Percentiles rank a stretch among this genome's conserved stretches.
Conservation (phyloP, 2,113 vertebrate genomes). For the Seriola dumerili region DNA sequence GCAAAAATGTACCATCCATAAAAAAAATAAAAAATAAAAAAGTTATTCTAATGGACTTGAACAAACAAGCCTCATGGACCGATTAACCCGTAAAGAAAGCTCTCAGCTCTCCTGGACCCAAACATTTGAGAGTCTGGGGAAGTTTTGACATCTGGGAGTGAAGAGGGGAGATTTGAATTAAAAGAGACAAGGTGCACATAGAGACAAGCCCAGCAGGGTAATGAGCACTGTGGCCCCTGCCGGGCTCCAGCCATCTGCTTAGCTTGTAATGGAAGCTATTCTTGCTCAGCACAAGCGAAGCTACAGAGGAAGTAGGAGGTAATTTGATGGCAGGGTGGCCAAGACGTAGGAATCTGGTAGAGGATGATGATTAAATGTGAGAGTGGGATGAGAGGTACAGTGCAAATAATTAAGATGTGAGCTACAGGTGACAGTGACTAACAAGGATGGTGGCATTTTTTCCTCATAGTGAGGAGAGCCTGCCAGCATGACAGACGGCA, state of each 20-base stretch:
- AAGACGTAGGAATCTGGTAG: slow-evolving; percentile 7
- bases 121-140: slow-evolving; percentile 34
- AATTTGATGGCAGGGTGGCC: slow-evolving; percentile 22
- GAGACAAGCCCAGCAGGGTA: slow-evolving; percentile 56
- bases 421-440: slow-evolving; percentile 50
- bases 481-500: slow-evolving; percentile 17
- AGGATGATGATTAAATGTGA: slow-evolving; percentile 32
- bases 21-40: too few relatives aligned
- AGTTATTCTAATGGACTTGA: background rate
- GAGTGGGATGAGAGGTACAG: slow-evolving; percentile 12
- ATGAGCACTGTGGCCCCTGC: slow-evolving; percentile 46
- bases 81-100: background rate
- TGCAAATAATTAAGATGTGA: slow-evolving; percentile 47
- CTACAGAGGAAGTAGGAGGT: slow-evolving; percentile 8
- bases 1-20: background rate
- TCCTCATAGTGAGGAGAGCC: background rate
- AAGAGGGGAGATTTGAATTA: slow-evolving; percentile 32
- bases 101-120: slow-evolving; percentile 8
- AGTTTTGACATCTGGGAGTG: slow-evolving; percentile 50
- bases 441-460: slow-evolving; percentile 28
- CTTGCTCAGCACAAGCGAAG: slow-evolving; percentile 22
- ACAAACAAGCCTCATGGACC: background rate
- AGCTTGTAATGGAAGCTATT: slow-evolving; percentile 39
- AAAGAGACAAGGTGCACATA: slow-evolving; percentile 44
- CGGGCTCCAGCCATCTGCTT: slow-evolving; percentile 59